phyloP scores from a whole-genome alignment of 2,113 vertebrate genomes.

The Prinia subflava region DNA sequence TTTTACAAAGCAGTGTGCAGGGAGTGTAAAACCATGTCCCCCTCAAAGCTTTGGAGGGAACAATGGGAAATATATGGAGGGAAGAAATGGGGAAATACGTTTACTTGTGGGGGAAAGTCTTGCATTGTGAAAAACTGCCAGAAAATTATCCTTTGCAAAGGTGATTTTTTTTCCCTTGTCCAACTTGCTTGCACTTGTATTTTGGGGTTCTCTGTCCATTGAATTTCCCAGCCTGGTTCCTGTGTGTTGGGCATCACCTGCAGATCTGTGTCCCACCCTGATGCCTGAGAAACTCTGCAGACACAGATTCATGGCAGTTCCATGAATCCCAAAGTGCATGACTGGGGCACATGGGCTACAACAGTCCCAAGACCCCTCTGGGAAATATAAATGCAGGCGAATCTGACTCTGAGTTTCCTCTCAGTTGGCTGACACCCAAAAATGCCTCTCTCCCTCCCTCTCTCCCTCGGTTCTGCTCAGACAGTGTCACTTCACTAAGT shows the following conservation, averaged over 20 bases:
- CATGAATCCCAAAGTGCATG: fast-evolving
- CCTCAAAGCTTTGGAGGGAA: background rate
- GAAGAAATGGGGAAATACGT: background rate
- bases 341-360: background rate
- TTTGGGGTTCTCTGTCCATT: background rate
- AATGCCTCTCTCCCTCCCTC: background rate
- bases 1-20: background rate
- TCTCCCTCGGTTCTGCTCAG: background rate
- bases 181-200: fast-evolving
- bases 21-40: background rate
- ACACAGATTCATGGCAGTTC: background rate
- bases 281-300: background rate
- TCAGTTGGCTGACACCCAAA: background rate
- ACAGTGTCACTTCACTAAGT: background rate
- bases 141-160: background rate
- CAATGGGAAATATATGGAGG: background rate
- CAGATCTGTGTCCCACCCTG: fast-evolving
- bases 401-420: background rate
- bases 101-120: background rate
- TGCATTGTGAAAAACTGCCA: background rate
- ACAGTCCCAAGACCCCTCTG: background rate
- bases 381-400: background rate
- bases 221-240: background rate
- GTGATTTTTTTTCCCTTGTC: background rate
- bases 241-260: fast-evolving